These are phyloP conservation scores for Lucilia cuprina DNA, from an alignment of 1,140 invertebrate genomes.

Conservation along the genomic window DNA sequence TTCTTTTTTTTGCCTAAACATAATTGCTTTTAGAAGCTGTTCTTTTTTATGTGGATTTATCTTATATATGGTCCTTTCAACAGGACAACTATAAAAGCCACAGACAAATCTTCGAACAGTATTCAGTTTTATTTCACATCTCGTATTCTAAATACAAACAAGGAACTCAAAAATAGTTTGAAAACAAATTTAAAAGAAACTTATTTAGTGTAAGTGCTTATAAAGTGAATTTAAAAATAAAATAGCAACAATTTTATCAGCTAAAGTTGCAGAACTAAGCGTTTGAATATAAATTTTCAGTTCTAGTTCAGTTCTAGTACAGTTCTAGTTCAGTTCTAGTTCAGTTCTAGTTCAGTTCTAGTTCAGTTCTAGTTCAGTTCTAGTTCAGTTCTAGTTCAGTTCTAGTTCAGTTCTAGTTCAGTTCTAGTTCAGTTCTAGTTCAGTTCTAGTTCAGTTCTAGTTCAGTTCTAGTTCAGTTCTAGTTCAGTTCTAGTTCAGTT, in stretches of 20 bases:
- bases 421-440: no score
- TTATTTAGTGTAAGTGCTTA: not conserved
- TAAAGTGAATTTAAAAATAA: not conserved
- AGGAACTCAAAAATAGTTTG: not conserved
- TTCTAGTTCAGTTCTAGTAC: no score
- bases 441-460: no score
- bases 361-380: no score
- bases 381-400: no score
- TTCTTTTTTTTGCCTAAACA: not conserved
- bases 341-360: no score
- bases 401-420: no score
- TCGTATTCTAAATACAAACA: not conserved
- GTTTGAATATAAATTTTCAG: no score
- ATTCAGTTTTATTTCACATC: not conserved
- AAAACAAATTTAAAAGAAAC: not conserved
- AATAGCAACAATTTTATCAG: not conserved
- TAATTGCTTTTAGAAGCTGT: not conserved
- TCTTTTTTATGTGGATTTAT: not conserved
- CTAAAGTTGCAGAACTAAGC: no score
- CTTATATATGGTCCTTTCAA: not conserved
- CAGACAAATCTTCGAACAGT: not conserved
- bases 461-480: no score
- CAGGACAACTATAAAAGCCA: conserved; percentile 3
- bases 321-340: no score
- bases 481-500: no score